Evolutionary conservation across 1,140 invertebrate species (phyloP).

Genomic region (Drosophila bifasciata): DNA sequence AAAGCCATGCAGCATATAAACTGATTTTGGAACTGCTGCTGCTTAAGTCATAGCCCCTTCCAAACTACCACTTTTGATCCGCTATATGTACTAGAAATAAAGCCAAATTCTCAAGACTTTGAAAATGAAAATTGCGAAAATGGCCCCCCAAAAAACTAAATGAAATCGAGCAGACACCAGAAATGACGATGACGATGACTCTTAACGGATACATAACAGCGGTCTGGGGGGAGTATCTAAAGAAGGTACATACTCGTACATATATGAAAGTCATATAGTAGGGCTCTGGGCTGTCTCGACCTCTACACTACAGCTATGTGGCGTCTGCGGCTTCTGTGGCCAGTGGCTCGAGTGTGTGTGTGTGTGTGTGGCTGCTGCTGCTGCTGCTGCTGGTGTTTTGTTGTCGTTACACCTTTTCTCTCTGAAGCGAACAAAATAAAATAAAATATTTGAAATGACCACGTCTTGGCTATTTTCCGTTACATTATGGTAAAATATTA

Average conservation of each 20-base stretch:
- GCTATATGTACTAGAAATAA: too few relatives aligned
- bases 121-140: constrained; percentile 10
- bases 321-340: constrained; percentile 46
- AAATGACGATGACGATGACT: background rate
- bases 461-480: constrained; percentile 81
- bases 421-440: constrained; percentile 74
- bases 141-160: constrained; percentile 1
- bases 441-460: constrained; percentile 81
- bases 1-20: too few relatives aligned
- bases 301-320: background rate
- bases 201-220: background rate
- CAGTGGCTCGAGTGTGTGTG: too few relatives aligned
- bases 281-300: background rate
- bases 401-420: constrained; percentile 71
- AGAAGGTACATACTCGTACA: constrained; percentile 13
- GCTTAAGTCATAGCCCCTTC: too few relatives aligned
- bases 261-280: constrained; percentile 21
- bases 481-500: constrained; percentile 81
- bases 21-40: too few relatives aligned
- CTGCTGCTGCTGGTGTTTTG: constrained; percentile 36
- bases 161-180: constrained; percentile 1
- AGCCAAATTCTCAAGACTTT: background rate
- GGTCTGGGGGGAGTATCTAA: constrained; percentile 8
- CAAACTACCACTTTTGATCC: too few relatives aligned
- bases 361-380: constrained; percentile 23